Evolutionary conservation across 2,888 invertebrate species (phyloP).

Genomic region (Diarsia rubi): DNA sequence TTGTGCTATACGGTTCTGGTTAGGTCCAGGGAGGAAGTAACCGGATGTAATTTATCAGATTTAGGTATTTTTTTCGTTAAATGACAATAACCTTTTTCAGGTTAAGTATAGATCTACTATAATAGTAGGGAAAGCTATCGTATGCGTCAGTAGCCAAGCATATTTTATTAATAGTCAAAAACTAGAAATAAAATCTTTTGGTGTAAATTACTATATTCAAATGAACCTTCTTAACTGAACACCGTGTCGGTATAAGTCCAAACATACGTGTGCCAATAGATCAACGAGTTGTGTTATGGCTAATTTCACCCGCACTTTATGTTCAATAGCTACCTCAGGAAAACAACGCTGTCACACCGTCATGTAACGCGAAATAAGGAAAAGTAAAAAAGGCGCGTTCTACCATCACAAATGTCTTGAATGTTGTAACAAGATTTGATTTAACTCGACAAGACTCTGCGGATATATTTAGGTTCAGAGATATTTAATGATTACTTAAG

Average conservation of each 20-base stretch:
- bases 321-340: slow-evolving; percentile 25
- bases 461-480: no score
- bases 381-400: slow-evolving; percentile 4
- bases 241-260: slow-evolving; percentile 15
- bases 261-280: slow-evolving; percentile 50
- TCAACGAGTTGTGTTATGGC: slow-evolving; percentile 62
- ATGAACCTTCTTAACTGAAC: slow-evolving; percentile 12
- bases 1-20: background rate
- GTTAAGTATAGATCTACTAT: no score
- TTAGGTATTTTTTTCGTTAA: background rate
- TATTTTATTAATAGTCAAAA: background rate
- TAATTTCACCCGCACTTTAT: slow-evolving; percentile 62
- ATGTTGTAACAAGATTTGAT: slow-evolving; percentile 19
- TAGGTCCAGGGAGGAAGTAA: background rate
- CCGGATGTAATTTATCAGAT: no score
- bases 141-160: background rate
- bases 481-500: no score
- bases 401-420: slow-evolving; percentile 16
- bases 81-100: background rate
- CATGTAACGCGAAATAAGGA: slow-evolving; percentile 35
- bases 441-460: background rate
- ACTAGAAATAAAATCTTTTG: background rate
- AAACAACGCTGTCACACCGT: slow-evolving; percentile 43
- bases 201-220: background rate
- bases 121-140: background rate